Conservation (phyloP, 2,113 vertebrate genomes). For the Hiodon alosoides region DNA sequence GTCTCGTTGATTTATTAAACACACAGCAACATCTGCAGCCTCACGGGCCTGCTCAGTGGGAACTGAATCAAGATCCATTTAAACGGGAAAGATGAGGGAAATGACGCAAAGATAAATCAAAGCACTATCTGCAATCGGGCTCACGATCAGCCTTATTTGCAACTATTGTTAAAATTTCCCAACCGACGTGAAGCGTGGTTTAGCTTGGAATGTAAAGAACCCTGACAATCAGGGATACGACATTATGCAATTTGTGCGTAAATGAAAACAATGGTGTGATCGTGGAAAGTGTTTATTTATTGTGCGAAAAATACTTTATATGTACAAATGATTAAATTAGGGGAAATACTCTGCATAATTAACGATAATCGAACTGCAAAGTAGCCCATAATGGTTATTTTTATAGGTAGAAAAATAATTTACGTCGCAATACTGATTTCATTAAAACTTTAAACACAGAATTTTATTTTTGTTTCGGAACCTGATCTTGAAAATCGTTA, state of each 20-base stretch:
- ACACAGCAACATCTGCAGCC: slow-evolving; percentile 81
- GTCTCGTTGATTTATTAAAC: slow-evolving; percentile 84
- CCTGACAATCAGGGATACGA: slow-evolving; percentile 44
- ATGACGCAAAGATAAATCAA: slow-evolving; percentile 81
- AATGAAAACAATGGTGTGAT: slow-evolving; percentile 4
- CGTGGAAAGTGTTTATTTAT: background rate
- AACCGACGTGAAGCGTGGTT: slow-evolving; percentile 69
- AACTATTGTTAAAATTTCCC: slow-evolving; percentile 69
- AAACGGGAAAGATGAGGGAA: slow-evolving; percentile 57
- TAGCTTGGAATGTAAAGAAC: slow-evolving; percentile 8
- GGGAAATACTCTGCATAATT: background rate
- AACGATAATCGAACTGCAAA: too few relatives aligned
- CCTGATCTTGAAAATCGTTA: too few relatives aligned
- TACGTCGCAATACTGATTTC: too few relatives aligned
- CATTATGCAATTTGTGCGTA: slow-evolving; percentile 2
- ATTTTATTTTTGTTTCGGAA: too few relatives aligned
- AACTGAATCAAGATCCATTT: slow-evolving; percentile 85
- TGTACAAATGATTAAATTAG: background rate
- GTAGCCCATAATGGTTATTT: too few relatives aligned
- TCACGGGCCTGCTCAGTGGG: slow-evolving; percentile 68
- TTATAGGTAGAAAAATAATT: too few relatives aligned
- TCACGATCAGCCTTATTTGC: slow-evolving; percentile 75
- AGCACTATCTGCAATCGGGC: slow-evolving; percentile 74
- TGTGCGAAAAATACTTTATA: background rate
- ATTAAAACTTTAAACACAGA: too few relatives aligned